phyloP scores from a whole-genome alignment of 2,113 vertebrate genomes.

The Cyphomyrus discorhynchus region DNA sequence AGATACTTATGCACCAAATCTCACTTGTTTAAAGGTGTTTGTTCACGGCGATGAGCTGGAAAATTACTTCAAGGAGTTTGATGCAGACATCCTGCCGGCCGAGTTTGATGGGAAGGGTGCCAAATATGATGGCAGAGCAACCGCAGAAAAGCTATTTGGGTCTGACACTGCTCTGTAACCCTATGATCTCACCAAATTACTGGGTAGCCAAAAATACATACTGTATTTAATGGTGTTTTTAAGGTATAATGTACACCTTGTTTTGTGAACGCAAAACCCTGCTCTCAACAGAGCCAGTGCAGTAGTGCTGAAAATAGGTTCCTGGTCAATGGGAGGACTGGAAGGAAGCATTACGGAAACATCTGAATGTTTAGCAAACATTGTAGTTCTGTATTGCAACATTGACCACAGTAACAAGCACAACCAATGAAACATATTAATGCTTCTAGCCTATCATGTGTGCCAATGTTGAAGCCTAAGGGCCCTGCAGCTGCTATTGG shows the following conservation, averaged over 20 bases:
- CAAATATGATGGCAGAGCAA: constrained; percentile 66
- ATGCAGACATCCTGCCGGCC: constrained; percentile 72
- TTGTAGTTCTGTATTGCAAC: background rate
- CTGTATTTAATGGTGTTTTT: constrained; percentile 23
- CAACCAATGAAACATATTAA: background rate
- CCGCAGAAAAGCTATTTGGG: constrained; percentile 79
- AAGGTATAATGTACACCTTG: background rate
- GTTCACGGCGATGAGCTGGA: constrained; percentile 87
- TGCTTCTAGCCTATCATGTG: background rate
- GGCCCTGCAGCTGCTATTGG: constrained; percentile 3
- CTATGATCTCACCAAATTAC: background rate
- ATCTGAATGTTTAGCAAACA: background rate
- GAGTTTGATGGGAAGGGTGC: constrained; percentile 83
- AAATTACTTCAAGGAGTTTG: constrained; percentile 77
- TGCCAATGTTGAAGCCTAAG: background rate
- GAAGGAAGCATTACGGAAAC: background rate
- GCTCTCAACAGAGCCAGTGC: background rate
- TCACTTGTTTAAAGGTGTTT: constrained; percentile 65
- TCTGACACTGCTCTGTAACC: constrained; percentile 79
- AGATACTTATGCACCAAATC: background rate
- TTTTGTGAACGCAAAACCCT: background rate
- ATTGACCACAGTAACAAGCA: background rate
- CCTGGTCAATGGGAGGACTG: background rate
- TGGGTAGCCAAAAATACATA: background rate
- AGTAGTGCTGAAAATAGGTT: background rate